Conservation (phyloP, 2,797 vertebrate genomes). For the Orestias chungarensis region DNA sequence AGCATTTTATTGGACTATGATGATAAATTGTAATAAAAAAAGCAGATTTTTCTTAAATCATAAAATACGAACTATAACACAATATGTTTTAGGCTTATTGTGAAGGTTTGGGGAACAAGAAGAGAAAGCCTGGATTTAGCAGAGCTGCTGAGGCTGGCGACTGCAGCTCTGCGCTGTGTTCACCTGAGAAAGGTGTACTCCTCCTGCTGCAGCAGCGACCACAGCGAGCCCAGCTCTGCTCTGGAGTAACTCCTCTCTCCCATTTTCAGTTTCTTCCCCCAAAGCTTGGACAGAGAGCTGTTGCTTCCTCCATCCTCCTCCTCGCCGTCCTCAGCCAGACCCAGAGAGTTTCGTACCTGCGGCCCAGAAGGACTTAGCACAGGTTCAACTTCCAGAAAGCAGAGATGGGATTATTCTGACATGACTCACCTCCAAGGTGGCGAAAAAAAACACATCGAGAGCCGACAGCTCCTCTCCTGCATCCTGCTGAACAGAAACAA, state of each 20-base stretch:
- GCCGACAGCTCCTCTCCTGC: conserved; percentile 79
- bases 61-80: too few species aligned
- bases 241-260: conserved; percentile 76
- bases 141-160: not conserved
- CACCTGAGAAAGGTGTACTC: conserved; percentile 90
- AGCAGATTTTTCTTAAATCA: too few species aligned
- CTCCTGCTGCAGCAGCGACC: conserved; percentile 94
- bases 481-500: conserved; percentile 44
- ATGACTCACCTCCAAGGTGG: conserved; percentile 87
- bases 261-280: conserved; percentile 76
- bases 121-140: not conserved
- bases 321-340: conserved; percentile 78
- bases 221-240: conserved; percentile 90
- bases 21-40: too few species aligned
- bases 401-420: not conserved
- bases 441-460: conserved; percentile 87
- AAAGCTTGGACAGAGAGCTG: conserved; percentile 80
- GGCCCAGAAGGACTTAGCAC: not conserved
- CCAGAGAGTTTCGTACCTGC: conserved; percentile 82
- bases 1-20: not conserved
- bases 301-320: conserved; percentile 41
- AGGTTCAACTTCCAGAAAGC: too few species aligned
- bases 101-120: too few species aligned
- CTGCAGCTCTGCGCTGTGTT: too few species aligned
- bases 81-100: too few species aligned